phyloP scores from a whole-genome alignment of 2,888 invertebrate genomes.

The Podotricha telesiphe region DNA sequence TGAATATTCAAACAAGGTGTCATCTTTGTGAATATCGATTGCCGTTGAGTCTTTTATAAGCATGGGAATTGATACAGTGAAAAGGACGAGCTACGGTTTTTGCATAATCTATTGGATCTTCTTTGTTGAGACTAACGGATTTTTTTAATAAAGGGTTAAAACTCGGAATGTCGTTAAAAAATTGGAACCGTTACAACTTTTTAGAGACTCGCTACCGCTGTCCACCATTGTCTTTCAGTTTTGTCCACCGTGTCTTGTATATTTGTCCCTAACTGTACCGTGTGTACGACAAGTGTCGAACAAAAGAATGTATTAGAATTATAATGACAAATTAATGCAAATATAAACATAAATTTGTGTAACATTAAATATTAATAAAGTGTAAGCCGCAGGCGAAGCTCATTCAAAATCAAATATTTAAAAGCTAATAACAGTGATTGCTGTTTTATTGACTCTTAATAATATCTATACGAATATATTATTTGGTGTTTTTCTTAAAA shows the following conservation, averaged over 20 bases:
- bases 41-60: conserved; percentile 74
- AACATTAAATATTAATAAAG: conserved; percentile 44
- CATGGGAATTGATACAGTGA: conserved; percentile 80
- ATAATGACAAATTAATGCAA: conserved; percentile 51
- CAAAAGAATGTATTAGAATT: conserved; percentile 49
- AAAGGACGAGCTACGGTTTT: conserved; percentile 78
- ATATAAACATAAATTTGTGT: conserved; percentile 45
- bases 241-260: conserved; percentile 44
- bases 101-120: conserved; percentile 80
- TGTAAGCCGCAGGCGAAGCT: conserved; percentile 41
- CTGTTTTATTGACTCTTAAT: conserved; percentile 42
- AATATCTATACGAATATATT: conserved; percentile 27
- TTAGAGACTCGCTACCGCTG: conserved; percentile 61
- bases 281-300: conserved; percentile 54
- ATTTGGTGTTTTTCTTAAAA: conserved; percentile 7
- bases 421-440: conserved; percentile 38
- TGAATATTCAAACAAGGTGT: conserved; percentile 84
- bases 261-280: conserved; percentile 57
- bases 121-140: conserved; percentile 72
- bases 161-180: conserved; percentile 65
- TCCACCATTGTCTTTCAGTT: conserved; percentile 50
- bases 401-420: conserved; percentile 43
- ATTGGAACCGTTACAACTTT: conserved; percentile 71
- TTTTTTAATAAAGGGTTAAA: conserved; percentile 70
- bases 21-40: conserved; percentile 83